Evolutionary conservation across 2,888 invertebrate genomes (phyloP).

Genomic region (Strigamia transsilvanica): DNA sequence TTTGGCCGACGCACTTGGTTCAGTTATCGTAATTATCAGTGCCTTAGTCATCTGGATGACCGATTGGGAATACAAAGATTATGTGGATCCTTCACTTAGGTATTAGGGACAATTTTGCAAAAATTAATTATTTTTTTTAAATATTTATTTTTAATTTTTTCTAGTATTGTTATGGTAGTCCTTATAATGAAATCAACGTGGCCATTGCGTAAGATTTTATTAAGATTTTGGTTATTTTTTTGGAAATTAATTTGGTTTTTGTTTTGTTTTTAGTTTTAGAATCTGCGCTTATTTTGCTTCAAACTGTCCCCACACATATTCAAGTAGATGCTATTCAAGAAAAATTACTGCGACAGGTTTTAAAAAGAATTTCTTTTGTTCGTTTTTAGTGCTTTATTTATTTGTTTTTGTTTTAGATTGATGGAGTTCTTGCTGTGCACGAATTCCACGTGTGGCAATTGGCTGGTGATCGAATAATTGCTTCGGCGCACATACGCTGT

Average conservation of each 20-base stretch:
- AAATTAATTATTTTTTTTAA: neutral
- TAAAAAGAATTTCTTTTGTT: neutral
- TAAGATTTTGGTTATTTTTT: neutral
- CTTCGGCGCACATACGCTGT: constrained; percentile 95
- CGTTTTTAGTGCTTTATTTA: neutral
- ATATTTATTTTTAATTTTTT: constrained; percentile 57
- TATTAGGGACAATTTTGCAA: constrained; percentile 56
- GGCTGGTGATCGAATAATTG: constrained; percentile 95
- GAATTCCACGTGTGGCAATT: constrained; percentile 99
- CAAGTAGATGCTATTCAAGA: constrained; percentile 88
- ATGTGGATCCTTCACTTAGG: constrained; percentile 91
- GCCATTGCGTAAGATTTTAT: constrained; percentile 72
- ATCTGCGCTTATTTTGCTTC: constrained; percentile 91
- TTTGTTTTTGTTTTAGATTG: constrained; percentile 67
- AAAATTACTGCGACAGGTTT: constrained; percentile 80
- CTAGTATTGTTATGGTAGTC: constrained; percentile 83
- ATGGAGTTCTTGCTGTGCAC: constrained; percentile 94
- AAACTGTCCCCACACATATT: constrained; percentile 98
- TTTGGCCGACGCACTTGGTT: constrained; percentile 95
- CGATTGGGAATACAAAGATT: constrained; percentile 75
- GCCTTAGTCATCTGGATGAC: constrained; percentile 78
- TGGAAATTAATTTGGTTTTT: constrained; percentile 53
- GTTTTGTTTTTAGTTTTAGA: constrained; percentile 73
- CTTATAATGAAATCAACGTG: constrained; percentile 88
- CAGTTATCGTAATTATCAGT: constrained; percentile 87